Base-by-base conservation (phyloP, 2,113 vertebrate genomes). In the Hemichromis elongatus region DNA sequence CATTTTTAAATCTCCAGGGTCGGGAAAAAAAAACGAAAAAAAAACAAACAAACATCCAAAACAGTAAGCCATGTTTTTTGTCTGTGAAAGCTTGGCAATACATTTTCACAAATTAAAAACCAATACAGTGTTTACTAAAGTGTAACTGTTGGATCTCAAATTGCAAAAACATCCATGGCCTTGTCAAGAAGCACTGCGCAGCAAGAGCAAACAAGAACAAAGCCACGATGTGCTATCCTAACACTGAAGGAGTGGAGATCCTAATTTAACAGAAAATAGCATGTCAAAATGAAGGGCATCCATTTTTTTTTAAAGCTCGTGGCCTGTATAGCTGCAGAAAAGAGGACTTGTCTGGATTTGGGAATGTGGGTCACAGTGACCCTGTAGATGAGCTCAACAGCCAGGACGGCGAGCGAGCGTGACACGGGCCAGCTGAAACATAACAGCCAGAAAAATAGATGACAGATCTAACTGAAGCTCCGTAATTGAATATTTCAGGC, bases 341-440 rank as follows among this genome's bases (percentile, higher is more conserved):
- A 47, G 45, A 83, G 42, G 73, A 87, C 33, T 30, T 26, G 70
- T 54, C 63, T 88, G 79, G 77, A 84, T 92, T 87, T 86, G 80
- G 75, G 82, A 90, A 89, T 87, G 73, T 93, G 90, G 87, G 92
- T 88, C 90, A 92, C 61, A 82, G 79, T 79, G 81, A 89, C 66
- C 79, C 61, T 26, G 30, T 45, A 78, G 78, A 83, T 56, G 85
- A 84, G 57, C 45, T 56, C 50, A 9, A 18, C 47, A 45, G 80
- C 9, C 42, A 56, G 77, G 61, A 79, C 50, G 28, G 6, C 56
- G 45, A 26, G 6, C 56, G 45, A 26, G 47, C 0, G 8, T 6
- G 30, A n/a, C 40, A 57, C 3, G 1, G n/a, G 30, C 40, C 45
- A n/a, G 26, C 55, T 12, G 6, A 85, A 73, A 6, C 59, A 12